phyloP scores from a whole-genome alignment of 2,797 vertebrate genomes.

The Pseudocheirus occidentalis region DNA sequence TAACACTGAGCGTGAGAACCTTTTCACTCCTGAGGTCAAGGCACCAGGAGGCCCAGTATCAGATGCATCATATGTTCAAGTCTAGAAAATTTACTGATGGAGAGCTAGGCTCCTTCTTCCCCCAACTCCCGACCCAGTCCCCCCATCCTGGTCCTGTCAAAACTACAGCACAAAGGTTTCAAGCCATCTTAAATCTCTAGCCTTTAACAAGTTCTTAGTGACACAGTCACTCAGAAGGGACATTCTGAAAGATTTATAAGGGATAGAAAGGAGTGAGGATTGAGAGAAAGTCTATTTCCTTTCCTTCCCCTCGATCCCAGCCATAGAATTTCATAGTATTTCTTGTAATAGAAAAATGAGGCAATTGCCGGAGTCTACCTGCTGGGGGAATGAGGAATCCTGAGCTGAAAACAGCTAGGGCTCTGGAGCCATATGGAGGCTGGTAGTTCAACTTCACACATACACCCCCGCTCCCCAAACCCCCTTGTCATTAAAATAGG shows the following conservation, averaged over 20 bases:
- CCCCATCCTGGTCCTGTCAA: constrained; percentile 57
- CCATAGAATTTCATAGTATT: constrained; percentile 9
- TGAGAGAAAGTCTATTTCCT: constrained; percentile 68
- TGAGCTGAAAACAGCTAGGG: not conserved
- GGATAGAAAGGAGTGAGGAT: constrained; percentile 59
- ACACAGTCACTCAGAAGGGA: constrained; percentile 14
- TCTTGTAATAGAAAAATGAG: not conserved
- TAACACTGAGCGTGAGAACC: constrained; percentile 22
- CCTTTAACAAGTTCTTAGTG: constrained; percentile 61
- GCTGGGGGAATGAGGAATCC: accelerated
- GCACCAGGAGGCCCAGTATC: not conserved
- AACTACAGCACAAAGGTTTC: constrained; percentile 61
- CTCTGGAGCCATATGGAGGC: not conserved
- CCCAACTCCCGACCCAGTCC: no score
- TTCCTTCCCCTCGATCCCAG: constrained; percentile 16
- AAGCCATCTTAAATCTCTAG: constrained; percentile 65
- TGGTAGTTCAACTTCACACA: constrained; percentile 21
- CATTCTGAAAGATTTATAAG: constrained; percentile 64
- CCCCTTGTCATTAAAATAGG: constrained; percentile 53
- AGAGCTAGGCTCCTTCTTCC: not conserved
- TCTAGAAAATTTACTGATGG: constrained; percentile 46
- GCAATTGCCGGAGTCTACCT: not conserved
- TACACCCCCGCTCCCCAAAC: constrained; percentile 4
- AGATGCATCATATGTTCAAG: constrained; percentile 9
- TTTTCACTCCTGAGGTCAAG: constrained; percentile 44